A percentile compares a stretch with the other conserved stretches of the same genome.
Evolutionary conservation across 2,888 invertebrate species (phyloP).

Genomic region (Metellina segmentata): DNA sequence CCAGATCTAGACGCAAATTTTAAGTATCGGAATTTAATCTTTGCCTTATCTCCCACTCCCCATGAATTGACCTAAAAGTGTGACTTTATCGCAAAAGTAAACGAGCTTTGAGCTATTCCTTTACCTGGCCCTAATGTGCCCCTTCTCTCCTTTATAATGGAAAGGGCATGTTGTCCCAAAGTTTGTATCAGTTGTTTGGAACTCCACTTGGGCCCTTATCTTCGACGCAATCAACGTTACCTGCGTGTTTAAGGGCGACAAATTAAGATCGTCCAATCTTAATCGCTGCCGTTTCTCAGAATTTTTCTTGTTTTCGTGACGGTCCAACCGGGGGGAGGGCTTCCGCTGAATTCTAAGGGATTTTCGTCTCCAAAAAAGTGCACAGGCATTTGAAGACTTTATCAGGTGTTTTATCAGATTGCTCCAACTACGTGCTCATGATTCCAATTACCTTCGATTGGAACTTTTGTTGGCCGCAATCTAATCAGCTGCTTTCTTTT

Average conservation of each 20-base stretch:
- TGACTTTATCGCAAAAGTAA: conserved; percentile 57
- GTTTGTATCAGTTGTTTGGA: conserved; percentile 67
- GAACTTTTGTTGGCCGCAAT: conserved; percentile 13
- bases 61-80: conserved; percentile 32
- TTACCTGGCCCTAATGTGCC: background rate
- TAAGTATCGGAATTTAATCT: conserved; percentile 1
- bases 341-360: conserved; percentile 54
- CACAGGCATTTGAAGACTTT: conserved; percentile 52
- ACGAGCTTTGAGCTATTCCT: conserved; percentile 41
- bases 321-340: background rate
- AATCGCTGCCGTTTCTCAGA: conserved; percentile 70
- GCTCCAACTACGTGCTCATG: conserved; percentile 34
- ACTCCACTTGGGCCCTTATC: conserved; percentile 59
- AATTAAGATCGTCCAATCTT: conserved; percentile 69
- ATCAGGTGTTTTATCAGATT: conserved; percentile 69
- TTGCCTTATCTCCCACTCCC: conserved; percentile 37
- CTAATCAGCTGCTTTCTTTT: conserved; percentile 41
- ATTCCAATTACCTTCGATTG: conserved; percentile 51
- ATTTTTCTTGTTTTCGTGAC: conserved; percentile 65
- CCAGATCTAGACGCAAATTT: conserved; percentile 36
- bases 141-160: conserved; percentile 61
- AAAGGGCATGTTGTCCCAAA: conserved; percentile 49
- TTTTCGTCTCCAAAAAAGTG: background rate
- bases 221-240: conserved; percentile 57
- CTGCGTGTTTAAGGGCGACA: conserved; percentile 74